phyloP scores from a whole-genome alignment of 2,113 vertebrate genomes.

The Xenopus tropicalis region UCB_Xtro_10.0 CM004444.2:30534501-30535000 shows the following conservation, averaged over 20 bases:
- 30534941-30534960: constrained; percentile 61
- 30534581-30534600: too few relatives aligned
- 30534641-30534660: too few relatives aligned
- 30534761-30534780: constrained; percentile 47
- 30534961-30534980: constrained; percentile 49
- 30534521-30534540: too few relatives aligned
- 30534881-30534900: constrained; percentile 70
- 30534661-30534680: too few relatives aligned
- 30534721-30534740: constrained; percentile 25
- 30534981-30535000: constrained; percentile 16
- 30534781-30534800: constrained; percentile 17
- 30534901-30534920: constrained; percentile 70
- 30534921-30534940: constrained; percentile 56
- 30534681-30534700: background rate
- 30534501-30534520: too few relatives aligned
- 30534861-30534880: constrained; percentile 68
- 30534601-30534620: too few relatives aligned
- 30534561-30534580: too few relatives aligned
- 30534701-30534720: background rate
- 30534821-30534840: constrained; percentile 77
- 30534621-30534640: too few relatives aligned
- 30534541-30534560: too few relatives aligned
- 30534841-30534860: constrained; percentile 82
- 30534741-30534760: constrained; percentile 32
- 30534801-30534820: constrained; percentile 16